These are phyloP conservation scores for Hoplodrina blanda DNA, from an alignment of 2,888 invertebrate genomes.

Conservation along the genomic window DNA sequence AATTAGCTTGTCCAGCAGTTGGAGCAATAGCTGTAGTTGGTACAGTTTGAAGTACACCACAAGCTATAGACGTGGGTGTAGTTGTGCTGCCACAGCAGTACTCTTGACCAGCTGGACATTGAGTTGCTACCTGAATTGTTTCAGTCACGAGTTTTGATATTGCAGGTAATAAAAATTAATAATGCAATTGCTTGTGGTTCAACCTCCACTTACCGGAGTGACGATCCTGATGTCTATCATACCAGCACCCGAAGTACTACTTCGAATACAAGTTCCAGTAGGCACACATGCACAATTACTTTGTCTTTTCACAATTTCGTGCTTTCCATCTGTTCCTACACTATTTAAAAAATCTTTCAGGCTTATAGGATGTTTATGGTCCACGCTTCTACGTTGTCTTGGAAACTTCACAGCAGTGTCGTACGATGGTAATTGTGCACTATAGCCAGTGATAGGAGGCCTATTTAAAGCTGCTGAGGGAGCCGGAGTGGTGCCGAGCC, in stretches of 20 bases:
- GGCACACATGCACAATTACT: constrained; percentile 82
- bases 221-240: constrained; percentile 92
- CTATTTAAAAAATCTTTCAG: constrained; percentile 60
- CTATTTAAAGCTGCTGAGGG: constrained; percentile 76
- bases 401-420: constrained; percentile 84
- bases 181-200: not conserved
- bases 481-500: constrained; percentile 84
- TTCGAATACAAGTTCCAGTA: constrained; percentile 78
- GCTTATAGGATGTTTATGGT: constrained; percentile 37
- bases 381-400: constrained; percentile 77
- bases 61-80: constrained; percentile 72
- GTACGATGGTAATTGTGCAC: constrained; percentile 76
- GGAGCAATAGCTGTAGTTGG: constrained; percentile 78
- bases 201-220: constrained; percentile 85
- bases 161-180: not conserved
- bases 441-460: constrained; percentile 79
- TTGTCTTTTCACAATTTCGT: constrained; percentile 81
- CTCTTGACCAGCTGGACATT: constrained; percentile 83
- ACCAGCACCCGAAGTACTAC: constrained; percentile 86
- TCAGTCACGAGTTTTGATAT: constrained; percentile 21
- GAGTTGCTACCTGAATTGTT: constrained; percentile 60
- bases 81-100: constrained; percentile 81
- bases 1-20: constrained; percentile 90
- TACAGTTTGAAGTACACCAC: constrained; percentile 84
- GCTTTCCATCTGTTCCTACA: constrained; percentile 58